Base-by-base conservation (phyloP, 2,113 vertebrate genomes). In the Caranx ignobilis region DNA sequence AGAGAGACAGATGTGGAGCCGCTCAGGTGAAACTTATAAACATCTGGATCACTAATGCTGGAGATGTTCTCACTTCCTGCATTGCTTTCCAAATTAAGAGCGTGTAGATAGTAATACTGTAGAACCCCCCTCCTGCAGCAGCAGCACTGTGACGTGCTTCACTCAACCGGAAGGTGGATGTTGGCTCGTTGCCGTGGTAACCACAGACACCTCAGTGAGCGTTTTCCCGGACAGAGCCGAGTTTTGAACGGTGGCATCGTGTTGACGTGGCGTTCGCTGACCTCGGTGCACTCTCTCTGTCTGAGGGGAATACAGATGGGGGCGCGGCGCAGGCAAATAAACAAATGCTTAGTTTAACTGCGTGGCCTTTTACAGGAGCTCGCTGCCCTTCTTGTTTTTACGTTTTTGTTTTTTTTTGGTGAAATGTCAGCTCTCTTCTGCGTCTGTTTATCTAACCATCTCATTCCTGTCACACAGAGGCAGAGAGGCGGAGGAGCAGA, bases 361-460 rank as follows among this genome's bases (percentile, higher is more conserved):
- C 85, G 71, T 89, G 91, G 90, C 92, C 91, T 94, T 95, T 95
- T 86, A 89, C 74, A 76, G 75, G 64, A 50, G 55, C 82, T 76
- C 68, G 2, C 6, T 81, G 81, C 86, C 81, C 77, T 75, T 88
- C 68, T 77, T 79, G 89, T 92, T 89, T 91, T 92, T 85, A 92
- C 77, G 64, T 74, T 90, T 90, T 91, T 74, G 73, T 77, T 78
- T 35, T 74, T 9, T 32, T 86, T 91, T 88, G 79, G 54, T 82
- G 67, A 94, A 94, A 95, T 94, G 92, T 93, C 91, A 95, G 74
- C 81, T 75, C 81, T 88, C 70, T 74, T 87, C 81, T 71, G 77
- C 79, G 57, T 32, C 75, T 89, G 89, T 93, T 95, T 93, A 92
- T 93, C 92, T 86, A 83, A 74, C 76, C 82, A 91, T 93, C 90